These are phyloP conservation scores for Coccyzus lansbergi DNA, from an alignment of 2,797 vertebrate species.

Conservation along the genomic window DNA sequence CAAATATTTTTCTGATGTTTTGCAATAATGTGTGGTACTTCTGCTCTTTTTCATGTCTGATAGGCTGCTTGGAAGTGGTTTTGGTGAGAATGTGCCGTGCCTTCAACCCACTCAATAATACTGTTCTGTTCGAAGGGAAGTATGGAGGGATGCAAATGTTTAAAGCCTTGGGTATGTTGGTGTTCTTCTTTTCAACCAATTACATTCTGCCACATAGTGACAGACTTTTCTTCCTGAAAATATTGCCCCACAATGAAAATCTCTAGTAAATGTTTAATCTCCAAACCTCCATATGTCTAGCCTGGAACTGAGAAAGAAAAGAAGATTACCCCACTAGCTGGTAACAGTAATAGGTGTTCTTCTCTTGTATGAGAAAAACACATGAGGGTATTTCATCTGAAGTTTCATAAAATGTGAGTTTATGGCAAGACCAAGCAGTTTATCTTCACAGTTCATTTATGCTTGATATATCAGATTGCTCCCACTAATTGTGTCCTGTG, in stretches of 20 bases:
- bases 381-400: background rate
- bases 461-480: background rate
- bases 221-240: background rate
- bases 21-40: background rate
- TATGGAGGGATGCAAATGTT: constrained; percentile 99
- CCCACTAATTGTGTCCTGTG: background rate
- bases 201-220: background rate
- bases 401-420: background rate
- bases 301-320: background rate
- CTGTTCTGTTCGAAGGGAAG: constrained; percentile 99
- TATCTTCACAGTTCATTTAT: background rate
- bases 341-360: background rate
- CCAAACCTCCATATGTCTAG: background rate
- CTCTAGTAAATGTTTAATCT: background rate
- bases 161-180: constrained; percentile 91
- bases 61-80: constrained; percentile 98
- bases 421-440: background rate
- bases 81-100: constrained; percentile 99
- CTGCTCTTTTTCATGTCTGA: background rate
- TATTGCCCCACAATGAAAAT: background rate
- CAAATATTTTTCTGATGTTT: background rate
- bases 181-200: background rate
- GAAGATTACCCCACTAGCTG: background rate
- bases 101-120: constrained; percentile 99
- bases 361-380: background rate